Evolutionary conservation across 2,888 invertebrate genomes (phyloP).

Genomic region (Parelbella ahira): DNA sequence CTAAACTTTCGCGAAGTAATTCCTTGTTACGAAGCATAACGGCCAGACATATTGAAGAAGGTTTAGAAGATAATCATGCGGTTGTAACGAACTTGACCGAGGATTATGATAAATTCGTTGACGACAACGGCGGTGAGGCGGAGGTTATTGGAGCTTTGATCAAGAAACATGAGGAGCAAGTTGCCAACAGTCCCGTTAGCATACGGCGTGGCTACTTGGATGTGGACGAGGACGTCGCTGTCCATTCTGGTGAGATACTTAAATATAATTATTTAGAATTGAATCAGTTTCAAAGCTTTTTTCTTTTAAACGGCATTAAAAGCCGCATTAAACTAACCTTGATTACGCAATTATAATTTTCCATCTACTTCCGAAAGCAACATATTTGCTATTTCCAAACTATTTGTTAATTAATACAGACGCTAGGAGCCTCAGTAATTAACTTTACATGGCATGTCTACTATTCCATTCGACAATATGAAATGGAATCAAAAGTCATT

Average conservation of each 20-base stretch:
- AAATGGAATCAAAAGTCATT: too few species aligned
- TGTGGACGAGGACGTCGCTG: conserved; percentile 84
- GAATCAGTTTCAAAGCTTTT: too few species aligned
- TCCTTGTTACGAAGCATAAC: conserved; percentile 82
- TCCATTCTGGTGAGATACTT: conserved; percentile 84
- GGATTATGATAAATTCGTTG: conserved; percentile 64
- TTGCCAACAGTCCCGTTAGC: conserved; percentile 68
- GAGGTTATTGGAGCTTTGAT: conserved; percentile 71
- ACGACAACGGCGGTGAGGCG: conserved; percentile 61
- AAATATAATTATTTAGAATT: neutral
- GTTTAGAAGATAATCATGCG: conserved; percentile 56
- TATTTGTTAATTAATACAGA: too few species aligned
- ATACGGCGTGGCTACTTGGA: conserved; percentile 73
- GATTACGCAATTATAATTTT: too few species aligned
- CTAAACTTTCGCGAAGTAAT: conserved; percentile 85
- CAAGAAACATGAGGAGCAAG: conserved; percentile 66
- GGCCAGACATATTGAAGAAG: conserved; percentile 70
- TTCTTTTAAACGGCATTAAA: too few species aligned
- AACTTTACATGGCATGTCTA: too few species aligned
- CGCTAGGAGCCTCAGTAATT: too few species aligned
- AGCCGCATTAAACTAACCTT: too few species aligned
- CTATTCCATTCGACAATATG: too few species aligned
- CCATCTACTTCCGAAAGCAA: too few species aligned
- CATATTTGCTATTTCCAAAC: too few species aligned
- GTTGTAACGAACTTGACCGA: conserved; percentile 64